Conservation (phyloP, 2,113 vertebrate genomes). For the Glaucidium brasilianum region DNA sequence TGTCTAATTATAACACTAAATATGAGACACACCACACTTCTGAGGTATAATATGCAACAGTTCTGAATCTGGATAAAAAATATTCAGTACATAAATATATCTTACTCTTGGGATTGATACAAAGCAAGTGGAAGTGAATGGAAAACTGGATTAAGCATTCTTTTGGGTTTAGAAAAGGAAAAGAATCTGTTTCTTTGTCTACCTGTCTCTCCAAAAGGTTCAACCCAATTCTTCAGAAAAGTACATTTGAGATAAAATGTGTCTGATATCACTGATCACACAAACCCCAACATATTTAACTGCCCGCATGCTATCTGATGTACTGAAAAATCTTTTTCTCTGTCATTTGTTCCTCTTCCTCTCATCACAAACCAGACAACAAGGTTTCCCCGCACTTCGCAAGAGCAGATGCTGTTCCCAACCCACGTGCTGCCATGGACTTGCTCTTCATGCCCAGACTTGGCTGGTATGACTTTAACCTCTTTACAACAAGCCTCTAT, state of each 20-base stretch:
- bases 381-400: neutral
- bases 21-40: neutral
- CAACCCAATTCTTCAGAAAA: neutral
- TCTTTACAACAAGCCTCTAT: neutral
- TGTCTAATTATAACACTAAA: neutral
- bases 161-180: neutral
- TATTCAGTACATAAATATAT: neutral
- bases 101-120: neutral
- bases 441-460: neutral
- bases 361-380: neutral
- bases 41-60: neutral
- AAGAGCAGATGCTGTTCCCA: neutral
- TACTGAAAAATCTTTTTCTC: neutral
- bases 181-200: neutral
- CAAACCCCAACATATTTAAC: neutral
- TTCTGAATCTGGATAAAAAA: neutral
- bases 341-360: neutral
- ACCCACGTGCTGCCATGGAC: neutral
- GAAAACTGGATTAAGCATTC: neutral
- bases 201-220: neutral
- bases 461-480: rapidly evolving
- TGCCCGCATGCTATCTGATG: neutral
- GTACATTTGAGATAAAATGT: neutral
- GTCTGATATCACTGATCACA: neutral
- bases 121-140: neutral